Base-by-base conservation (phyloP, 2,797 vertebrate genomes). In the Malacoctenus gilli region DNA sequence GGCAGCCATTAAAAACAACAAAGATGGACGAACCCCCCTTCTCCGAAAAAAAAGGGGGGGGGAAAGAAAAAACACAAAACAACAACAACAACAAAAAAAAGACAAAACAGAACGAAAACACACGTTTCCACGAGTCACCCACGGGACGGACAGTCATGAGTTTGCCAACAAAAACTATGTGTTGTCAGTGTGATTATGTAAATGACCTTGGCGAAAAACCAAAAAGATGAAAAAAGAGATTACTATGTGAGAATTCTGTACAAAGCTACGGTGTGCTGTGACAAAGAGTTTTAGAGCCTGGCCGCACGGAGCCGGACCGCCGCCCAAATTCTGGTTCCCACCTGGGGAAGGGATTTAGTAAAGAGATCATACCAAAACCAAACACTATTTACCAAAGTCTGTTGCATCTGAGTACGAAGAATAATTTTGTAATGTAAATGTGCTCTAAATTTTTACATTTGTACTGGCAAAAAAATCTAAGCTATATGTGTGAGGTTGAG, bases 361-460 rank as follows among this genome's bases (percentile, higher is more conserved):
- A 81, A 85, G 87, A 94, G 95, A 87, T 89, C 87, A 87, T 82
- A 87, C 83, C 87, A 89, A 89, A 90, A 91, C 85, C 79, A 90
- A 91, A 91, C 81, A 90, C 87, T 95, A 95, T 91, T 95, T 95
- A 99, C 97, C 96, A 99, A 99, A 99, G 97, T 96, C 94, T 94
- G 92, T 83, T 93, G 92, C 93, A 93, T 94, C 90, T 93, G 93
- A 95, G 92, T 90, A 86, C 89, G 88, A 88, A 93, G 90, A 93
- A 94, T 94, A 89, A 87, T 91, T 96, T 93, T 90, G 82, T 93
- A 91, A 87, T 90, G 91, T 88, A 93, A 91, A 90, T 94, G 91
- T 94, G 92, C 93, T 95, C 89, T 8, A 43, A 91, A 89, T 95
- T 95, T 95, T 93, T 94, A 95, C 94, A 92, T 96, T 95, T 95